Evolutionary conservation across 1,140 invertebrate genomes (phyloP).

Genomic region (Pectinophora gossypiella): DNA sequence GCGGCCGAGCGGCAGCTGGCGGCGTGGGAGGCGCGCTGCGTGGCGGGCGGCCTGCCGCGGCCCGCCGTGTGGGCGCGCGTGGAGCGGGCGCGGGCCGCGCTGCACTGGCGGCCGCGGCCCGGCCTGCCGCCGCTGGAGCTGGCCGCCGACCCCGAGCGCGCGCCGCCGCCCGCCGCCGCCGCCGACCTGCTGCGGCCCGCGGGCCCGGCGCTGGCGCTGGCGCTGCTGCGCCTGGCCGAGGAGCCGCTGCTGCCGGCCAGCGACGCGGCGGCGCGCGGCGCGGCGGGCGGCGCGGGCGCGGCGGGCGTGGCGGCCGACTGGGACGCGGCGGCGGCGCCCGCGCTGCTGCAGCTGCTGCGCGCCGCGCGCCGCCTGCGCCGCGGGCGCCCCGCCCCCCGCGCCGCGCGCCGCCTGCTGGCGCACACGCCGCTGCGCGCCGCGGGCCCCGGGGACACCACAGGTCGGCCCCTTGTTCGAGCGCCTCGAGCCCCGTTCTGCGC

Average conservation of each 20-base stretch:
- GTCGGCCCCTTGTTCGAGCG: conserved; percentile 2
- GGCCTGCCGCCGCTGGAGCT: neutral
- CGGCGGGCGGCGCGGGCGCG: conserved; percentile 8
- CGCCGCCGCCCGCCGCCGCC: conserved; percentile 38
- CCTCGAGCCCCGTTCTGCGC: too few species aligned
- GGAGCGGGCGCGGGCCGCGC: conserved; percentile 38
- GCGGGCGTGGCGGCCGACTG: conserved; percentile 10
- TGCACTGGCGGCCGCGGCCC: conserved; percentile 33
- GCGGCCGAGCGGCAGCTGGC: conserved; percentile 22
- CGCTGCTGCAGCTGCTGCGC: conserved; percentile 23
- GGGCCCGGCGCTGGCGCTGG: conserved; percentile 13
- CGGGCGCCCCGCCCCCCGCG: conserved; percentile 16
- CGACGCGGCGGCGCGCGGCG: conserved; percentile 4
- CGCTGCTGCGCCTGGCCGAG: conserved; percentile 23
- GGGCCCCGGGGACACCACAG: conserved; percentile 29
- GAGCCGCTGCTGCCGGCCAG: conserved; percentile 17
- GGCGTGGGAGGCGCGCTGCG: too few species aligned
- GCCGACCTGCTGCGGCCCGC: conserved; percentile 37
- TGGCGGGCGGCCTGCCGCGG: conserved; percentile 40
- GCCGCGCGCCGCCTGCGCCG: conserved; percentile 15
- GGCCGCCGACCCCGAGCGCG: conserved; percentile 37
- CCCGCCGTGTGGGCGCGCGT: conserved; percentile 49
- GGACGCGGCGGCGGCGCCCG: conserved; percentile 8
- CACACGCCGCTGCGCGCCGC: conserved; percentile 25
- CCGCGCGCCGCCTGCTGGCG: conserved; percentile 17